Evolutionary conservation across 2,797 vertebrate species (phyloP).

Genomic region (Rhyacichthys aspro): DNA sequence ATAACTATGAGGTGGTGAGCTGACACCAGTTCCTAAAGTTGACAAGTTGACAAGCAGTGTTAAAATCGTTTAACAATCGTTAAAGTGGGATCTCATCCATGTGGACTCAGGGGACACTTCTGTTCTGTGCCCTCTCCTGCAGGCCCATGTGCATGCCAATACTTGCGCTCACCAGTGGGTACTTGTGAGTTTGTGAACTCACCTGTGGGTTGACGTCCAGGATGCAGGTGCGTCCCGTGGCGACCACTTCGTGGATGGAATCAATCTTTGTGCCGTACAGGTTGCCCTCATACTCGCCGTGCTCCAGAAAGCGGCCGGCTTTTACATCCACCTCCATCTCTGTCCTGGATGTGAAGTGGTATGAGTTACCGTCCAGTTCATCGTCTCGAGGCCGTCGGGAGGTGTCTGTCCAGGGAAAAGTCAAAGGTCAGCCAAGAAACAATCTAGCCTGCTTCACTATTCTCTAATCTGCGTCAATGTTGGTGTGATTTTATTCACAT

Average conservation of each 20-base stretch:
- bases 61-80: too few species aligned
- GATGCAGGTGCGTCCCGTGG: constrained; percentile 92
- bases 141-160: too few species aligned
- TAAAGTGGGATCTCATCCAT: too few species aligned
- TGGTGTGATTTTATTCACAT: too few species aligned
- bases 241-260: constrained; percentile 94
- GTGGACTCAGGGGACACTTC: too few species aligned
- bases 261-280: constrained; percentile 98
- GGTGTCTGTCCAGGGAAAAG: constrained; percentile 82
- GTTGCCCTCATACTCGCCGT: constrained; percentile 97
- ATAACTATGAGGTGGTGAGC: too few species aligned
- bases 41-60: too few species aligned
- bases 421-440: neutral
- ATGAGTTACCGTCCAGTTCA: constrained; percentile 92
- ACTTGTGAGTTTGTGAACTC: neutral
- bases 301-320: constrained; percentile 93
- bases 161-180: too few species aligned
- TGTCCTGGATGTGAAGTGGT: constrained; percentile 89
- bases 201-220: constrained; percentile 98
- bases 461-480: too few species aligned
- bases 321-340: constrained; percentile 97
- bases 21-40: too few species aligned
- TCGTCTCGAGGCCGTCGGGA: constrained; percentile 93
- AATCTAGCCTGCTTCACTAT: too few species aligned
- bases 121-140: too few species aligned